Conservation (phyloP, 2,113 vertebrate genomes). For the Sylvilagus bachmani region DNA sequence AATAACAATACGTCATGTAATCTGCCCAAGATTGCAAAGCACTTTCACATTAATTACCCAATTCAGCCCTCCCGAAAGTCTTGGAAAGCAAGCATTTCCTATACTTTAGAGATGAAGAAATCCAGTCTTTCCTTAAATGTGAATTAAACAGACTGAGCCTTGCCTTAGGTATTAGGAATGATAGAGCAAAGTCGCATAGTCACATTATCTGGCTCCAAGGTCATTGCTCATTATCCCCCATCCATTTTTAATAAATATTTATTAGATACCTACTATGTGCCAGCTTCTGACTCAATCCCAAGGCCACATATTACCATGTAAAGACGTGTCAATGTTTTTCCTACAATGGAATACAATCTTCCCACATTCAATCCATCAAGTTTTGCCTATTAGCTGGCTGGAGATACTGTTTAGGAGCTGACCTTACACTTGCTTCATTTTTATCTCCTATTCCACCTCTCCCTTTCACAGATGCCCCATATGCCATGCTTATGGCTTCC, state of each 20-base stretch:
- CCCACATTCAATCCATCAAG: constrained; percentile 49
- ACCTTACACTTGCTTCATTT: constrained; percentile 55
- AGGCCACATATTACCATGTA: neutral
- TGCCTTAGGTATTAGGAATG: neutral
- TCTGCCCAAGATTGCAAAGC: neutral
- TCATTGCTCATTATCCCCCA: neutral
- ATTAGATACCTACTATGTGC: constrained; percentile 3
- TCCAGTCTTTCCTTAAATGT: neutral
- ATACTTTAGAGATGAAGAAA: neutral
- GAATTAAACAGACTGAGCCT: neutral
- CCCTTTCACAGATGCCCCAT: neutral
- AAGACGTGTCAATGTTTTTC: constrained; percentile 44
- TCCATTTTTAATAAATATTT: constrained; percentile 44
- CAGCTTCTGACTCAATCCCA: constrained; percentile 12
- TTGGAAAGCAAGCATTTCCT: neutral
- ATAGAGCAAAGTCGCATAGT: neutral
- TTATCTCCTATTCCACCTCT: constrained; percentile 39
- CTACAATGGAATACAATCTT: constrained; percentile 50
- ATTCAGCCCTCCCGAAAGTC: neutral
- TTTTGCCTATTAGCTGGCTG: constrained; percentile 70
- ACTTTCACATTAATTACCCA: constrained; percentile 6
- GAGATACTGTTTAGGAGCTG: constrained; percentile 59
- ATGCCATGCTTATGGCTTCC: neutral
- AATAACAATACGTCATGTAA: neutral
- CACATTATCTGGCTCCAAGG: neutral